Conservation (phyloP, 1,140 invertebrate genomes). For the Euura saliciscinereae region DNA sequence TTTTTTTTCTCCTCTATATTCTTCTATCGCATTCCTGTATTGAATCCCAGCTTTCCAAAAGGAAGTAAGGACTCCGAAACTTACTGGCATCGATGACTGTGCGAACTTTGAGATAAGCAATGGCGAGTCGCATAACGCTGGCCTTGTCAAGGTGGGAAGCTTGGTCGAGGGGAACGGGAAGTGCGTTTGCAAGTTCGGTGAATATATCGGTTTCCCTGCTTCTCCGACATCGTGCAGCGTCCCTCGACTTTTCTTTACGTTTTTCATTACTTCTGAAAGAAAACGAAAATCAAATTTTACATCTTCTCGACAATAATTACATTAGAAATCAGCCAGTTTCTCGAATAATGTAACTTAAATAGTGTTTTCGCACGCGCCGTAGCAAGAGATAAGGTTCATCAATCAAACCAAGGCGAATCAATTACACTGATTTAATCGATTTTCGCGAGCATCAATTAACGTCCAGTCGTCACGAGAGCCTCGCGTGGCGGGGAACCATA, state of each 20-base stretch:
- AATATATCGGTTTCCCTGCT: constrained; percentile 96
- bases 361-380: background rate
- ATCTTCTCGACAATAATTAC: background rate
- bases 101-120: constrained; percentile 87
- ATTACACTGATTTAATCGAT: no score
- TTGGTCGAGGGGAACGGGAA: constrained; percentile 80
- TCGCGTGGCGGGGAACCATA: no score
- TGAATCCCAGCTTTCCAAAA: no score
- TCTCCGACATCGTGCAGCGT: constrained; percentile 89
- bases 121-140: constrained; percentile 92
- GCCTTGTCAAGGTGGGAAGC: constrained; percentile 92
- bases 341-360: background rate
- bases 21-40: no score
- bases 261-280: constrained; percentile 90
- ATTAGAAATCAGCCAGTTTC: background rate
- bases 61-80: constrained; percentile 39
- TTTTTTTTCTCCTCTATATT: no score
- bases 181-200: constrained; percentile 78
- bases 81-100: constrained; percentile 81
- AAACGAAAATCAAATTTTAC: constrained; percentile 25
- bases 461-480: no score
- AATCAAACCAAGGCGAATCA: background rate
- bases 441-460: no score
- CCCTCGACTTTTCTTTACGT: constrained; percentile 94
- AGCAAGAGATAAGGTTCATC: background rate